Percentiles rank a stretch among this genome's conserved stretches.
Evolutionary conservation across 30 jellyfish, hydroid and myxozoan species (phyloP).

Genomic region (Hydra vulgaris): DNA sequence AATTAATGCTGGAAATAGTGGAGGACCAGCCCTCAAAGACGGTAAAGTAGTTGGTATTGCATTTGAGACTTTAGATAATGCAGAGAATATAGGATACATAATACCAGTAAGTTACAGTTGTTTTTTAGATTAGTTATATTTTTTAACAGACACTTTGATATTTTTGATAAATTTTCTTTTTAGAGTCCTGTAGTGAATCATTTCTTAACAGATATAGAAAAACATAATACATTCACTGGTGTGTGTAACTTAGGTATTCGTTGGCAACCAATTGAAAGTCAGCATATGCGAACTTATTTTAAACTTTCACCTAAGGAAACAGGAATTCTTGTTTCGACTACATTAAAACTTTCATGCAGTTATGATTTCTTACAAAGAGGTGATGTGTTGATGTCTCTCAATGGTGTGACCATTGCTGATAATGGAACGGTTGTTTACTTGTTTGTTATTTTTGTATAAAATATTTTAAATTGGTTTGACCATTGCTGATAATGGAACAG

Average conservation of each 20-base stretch:
- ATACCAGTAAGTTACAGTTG: constrained; percentile 40
- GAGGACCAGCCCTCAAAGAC: constrained; percentile 73
- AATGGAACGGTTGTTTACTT: constrained; percentile 40
- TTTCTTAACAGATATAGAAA: constrained; percentile 36
- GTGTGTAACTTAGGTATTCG: constrained; percentile 39
- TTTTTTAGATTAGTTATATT: neutral
- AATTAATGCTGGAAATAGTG: constrained; percentile 68
- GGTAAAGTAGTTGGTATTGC: constrained; percentile 73
- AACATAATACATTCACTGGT: constrained; percentile 33
- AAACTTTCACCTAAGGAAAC: constrained; percentile 30
- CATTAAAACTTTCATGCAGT: constrained; percentile 41
- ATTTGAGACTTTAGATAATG: constrained; percentile 49
- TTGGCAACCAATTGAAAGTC: constrained; percentile 61
- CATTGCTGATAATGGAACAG: too few relatives aligned
- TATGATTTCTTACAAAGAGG: constrained; percentile 34
- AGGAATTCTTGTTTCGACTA: constrained; percentile 43
- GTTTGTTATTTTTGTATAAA: neutral
- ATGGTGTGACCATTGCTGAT: constrained; percentile 43
- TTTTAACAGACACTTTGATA: neutral
- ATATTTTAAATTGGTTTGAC: too few relatives aligned
- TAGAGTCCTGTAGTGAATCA: constrained; percentile 45
- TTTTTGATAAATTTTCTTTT: neutral
- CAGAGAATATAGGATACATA: constrained; percentile 66
- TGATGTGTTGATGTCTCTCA: constrained; percentile 42
- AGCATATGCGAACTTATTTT: constrained; percentile 53